Base-by-base conservation (phyloP, 1,140 invertebrate genomes). In the Plectus sambesii region DNA sequence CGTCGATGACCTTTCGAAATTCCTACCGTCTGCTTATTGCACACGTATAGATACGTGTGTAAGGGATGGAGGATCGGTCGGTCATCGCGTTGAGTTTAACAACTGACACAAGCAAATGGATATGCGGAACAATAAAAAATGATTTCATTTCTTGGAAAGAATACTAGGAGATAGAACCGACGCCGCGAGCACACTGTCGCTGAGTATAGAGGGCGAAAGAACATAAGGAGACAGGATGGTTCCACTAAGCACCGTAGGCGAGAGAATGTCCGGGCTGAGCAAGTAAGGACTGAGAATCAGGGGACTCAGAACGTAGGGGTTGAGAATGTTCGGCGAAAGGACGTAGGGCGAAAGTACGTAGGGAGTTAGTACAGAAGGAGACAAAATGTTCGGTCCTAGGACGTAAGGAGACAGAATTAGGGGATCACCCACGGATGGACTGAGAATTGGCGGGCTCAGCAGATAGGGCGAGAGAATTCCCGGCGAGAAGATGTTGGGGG, bases 291-390 rank as follows among this genome's bases (percentile, higher is more conserved):
- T 52, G 5, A 58, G 49, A 25, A 58, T 51, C 2, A 58, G 38
- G 2, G 56, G 56, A 26, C 48, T 52, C 35, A 58, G 17, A n/a
- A 58, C 56, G 49, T 56, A 56, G 9, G 56, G 56, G 39, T 56
- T 58, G 37, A 58, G 39, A 12, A 58, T 47, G 39, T 58, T 58
- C 2, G 56, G 56, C 1, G 56, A 58, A 4, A 58, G 38, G 23
- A 58, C 56, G 44, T 58, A 58, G 3, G 56, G 56, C 25, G 56
- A 50, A 35, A 58, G 45, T 19, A 58, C 46, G 40, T 57, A 58
- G 19, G 49, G 48, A 43, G 51, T 58, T 53, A 58, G 49, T 42
- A 58, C 54, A 20, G 53, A 53, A 26, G 56, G 42, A 24, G 56
- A 58, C 29, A 58, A 19, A 2, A 55, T 42, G 37, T 57, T 57